phyloP scores from a whole-genome alignment of 2,113 vertebrate genomes.

The Taurulus bubalis region DNA sequence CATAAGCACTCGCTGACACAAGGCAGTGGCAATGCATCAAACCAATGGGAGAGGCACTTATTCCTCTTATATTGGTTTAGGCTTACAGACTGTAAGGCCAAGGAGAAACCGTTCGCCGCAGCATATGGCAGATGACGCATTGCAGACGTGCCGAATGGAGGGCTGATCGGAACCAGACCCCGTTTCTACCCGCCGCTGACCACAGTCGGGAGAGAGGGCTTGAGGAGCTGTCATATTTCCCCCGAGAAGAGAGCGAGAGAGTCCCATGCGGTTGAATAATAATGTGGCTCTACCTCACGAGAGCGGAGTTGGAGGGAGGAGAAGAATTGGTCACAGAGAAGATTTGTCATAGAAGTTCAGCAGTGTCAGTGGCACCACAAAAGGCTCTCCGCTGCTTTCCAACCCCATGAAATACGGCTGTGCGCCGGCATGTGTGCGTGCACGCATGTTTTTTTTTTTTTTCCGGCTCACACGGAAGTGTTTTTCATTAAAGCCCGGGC shows the following conservation, averaged over 20 bases:
- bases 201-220: slow-evolving; percentile 50
- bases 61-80: slow-evolving; percentile 40
- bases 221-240: slow-evolving; percentile 62
- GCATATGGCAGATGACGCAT: slow-evolving; percentile 67
- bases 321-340: slow-evolving; percentile 36
- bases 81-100: slow-evolving; percentile 31
- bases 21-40: slow-evolving; percentile 27
- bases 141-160: slow-evolving; percentile 45
- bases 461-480: slow-evolving; percentile 23
- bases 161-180: slow-evolving; percentile 61
- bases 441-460: slow-evolving; percentile 6
- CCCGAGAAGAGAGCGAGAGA: slow-evolving; percentile 40
- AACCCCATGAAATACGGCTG: slow-evolving; percentile 25
- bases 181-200: slow-evolving; percentile 58
- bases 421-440: slow-evolving; percentile 26
- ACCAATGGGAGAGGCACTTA: slow-evolving; percentile 33
- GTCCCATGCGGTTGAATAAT: slow-evolving; percentile 67
- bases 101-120: slow-evolving; percentile 44
- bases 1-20: slow-evolving; percentile 29
- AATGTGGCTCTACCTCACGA: slow-evolving; percentile 50
- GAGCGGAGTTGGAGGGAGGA: slow-evolving; percentile 33
- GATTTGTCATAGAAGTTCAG: slow-evolving; percentile 64
- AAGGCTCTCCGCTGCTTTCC: slow-evolving; percentile 35
- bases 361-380: slow-evolving; percentile 53
- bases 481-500: slow-evolving; percentile 56